A percentile compares a stretch with the other conserved stretches of the same genome.
Evolutionary conservation across 2,113 vertebrate genomes (phyloP).

Genomic region (Castor canadensis): DNA sequence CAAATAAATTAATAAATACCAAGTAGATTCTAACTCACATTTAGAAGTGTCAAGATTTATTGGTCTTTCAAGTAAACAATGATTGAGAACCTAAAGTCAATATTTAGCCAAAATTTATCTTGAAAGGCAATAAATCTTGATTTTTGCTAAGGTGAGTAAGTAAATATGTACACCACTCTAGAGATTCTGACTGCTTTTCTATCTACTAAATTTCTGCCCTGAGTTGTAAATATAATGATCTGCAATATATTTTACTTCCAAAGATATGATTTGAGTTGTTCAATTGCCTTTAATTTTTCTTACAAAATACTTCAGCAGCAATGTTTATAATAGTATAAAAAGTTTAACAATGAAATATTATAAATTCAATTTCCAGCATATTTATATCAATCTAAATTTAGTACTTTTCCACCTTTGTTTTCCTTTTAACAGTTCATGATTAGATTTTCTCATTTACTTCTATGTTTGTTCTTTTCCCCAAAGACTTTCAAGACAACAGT

Average conservation of each 20-base stretch:
- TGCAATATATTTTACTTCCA: slow-evolving; percentile 18
- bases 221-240: slow-evolving; percentile 49
- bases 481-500: slow-evolving; percentile 30
- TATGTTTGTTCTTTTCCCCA: background rate
- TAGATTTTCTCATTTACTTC: slow-evolving; percentile 36
- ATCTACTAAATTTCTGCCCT: slow-evolving; percentile 39
- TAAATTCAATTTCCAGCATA: slow-evolving; percentile 5
- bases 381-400: slow-evolving; percentile 43
- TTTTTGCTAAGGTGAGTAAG: slow-evolving; percentile 73
- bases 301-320: background rate
- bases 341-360: slow-evolving; percentile 36
- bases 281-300: slow-evolving; percentile 41
- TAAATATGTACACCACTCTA: slow-evolving; percentile 60
- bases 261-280: slow-evolving; percentile 33
- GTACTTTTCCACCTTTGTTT: slow-evolving; percentile 28
- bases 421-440: background rate
- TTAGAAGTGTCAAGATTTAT: slow-evolving; percentile 72
- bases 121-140: slow-evolving; percentile 81
- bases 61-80: slow-evolving; percentile 73
- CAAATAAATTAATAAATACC: slow-evolving; percentile 75
- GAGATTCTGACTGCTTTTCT: slow-evolving; percentile 55
- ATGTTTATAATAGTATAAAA: slow-evolving; percentile 13
- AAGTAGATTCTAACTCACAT: slow-evolving; percentile 49
- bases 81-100: slow-evolving; percentile 76
- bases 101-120: slow-evolving; percentile 80